Evolutionary conservation across 2,888 invertebrate species (phyloP), one percentile per base, ranked within the genome.

Genomic region (Bombylius discolor): DNA sequence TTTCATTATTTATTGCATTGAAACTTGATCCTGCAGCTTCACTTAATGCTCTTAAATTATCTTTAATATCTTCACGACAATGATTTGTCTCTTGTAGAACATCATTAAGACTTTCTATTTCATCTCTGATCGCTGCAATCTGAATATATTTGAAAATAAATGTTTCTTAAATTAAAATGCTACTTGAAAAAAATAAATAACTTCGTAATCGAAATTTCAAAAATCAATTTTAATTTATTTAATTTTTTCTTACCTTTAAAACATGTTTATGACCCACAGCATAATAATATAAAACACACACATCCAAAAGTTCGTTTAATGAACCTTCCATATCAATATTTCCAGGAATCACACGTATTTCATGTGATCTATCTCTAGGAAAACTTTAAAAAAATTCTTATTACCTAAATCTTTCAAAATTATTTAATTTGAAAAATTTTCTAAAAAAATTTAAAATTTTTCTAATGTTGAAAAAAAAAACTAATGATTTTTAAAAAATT

Each of bases 251-350:
- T 47, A 68, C 68, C 64, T 69, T 75, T 4, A 74, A 67, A 49
- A 74, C 68, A 61, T 75, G 72, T 60, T 75, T 75, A 55, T 74
- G 72, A 0, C 73, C 74, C 12, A 73, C 69, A 7, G 70, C 70
- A 52, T 73, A 73, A 57, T 73, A 75, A 53, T 71, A 73, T 6
- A 75, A 63, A 9, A 72, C 60, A 47, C 67, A 66, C 51, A 72
- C 64, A 56, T 75, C 74, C 51, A 73, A 58, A 34, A 75, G 57
- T 47, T 74, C 73, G 45, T 65, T 67, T 4, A 75, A 58, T 4
- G 73, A 70, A 34, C 64, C 56, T 47, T 69, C 67, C 4, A 57
- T 51, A 11, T 59, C 60, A 1, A 62, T 56, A 60, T 69, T 70
- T 11, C 72, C 73, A 0, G 68, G 64, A 4, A 60, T 49, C 4